A percentile compares a stretch with the other conserved stretches of the same genome.
Evolutionary conservation across 1,140 invertebrate species (phyloP).

Genomic region (Steinernema khuongi): DNA sequence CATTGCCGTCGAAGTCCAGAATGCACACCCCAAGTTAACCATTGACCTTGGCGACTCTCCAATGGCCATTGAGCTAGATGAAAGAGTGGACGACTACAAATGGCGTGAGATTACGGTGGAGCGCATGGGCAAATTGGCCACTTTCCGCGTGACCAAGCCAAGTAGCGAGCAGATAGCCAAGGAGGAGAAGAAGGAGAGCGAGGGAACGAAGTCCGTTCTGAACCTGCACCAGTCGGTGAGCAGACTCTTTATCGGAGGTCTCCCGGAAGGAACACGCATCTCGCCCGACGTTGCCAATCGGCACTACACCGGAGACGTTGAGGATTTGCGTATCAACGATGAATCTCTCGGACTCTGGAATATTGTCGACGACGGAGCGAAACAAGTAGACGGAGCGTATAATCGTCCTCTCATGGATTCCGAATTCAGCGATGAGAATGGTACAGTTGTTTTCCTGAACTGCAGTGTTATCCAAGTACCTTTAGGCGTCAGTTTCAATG

Average conservation of each 20-base stretch:
- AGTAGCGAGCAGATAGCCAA: conserved; percentile 60
- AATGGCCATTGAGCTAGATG: conserved; percentile 69
- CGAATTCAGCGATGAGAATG: conserved; percentile 35
- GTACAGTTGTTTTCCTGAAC: not conserved
- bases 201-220: conserved; percentile 72
- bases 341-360: conserved; percentile 88
- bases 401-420: conserved; percentile 59
- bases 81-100: conserved; percentile 66
- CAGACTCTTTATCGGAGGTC: conserved; percentile 82
- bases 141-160: conserved; percentile 70
- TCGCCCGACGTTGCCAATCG: conserved; percentile 68
- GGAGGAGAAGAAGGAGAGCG: conserved; percentile 39
- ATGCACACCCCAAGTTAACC: conserved; percentile 77
- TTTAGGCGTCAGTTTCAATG: conserved; percentile 68
- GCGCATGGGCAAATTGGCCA: conserved; percentile 73
- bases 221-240: conserved; percentile 78
- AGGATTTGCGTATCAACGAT: conserved; percentile 81
- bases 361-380: conserved; percentile 71
- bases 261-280: conserved; percentile 65
- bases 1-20: conserved; percentile 80
- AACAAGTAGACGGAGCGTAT: conserved; percentile 69
- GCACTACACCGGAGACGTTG: conserved; percentile 80
- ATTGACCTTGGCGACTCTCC: conserved; percentile 81
- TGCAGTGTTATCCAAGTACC: not conserved
- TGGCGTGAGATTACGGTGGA: conserved; percentile 87